Percentiles rank a stretch among this genome's conserved stretches.
Conservation (phyloP, 2,113 vertebrate genomes). For the Cettia cetti region DNA sequence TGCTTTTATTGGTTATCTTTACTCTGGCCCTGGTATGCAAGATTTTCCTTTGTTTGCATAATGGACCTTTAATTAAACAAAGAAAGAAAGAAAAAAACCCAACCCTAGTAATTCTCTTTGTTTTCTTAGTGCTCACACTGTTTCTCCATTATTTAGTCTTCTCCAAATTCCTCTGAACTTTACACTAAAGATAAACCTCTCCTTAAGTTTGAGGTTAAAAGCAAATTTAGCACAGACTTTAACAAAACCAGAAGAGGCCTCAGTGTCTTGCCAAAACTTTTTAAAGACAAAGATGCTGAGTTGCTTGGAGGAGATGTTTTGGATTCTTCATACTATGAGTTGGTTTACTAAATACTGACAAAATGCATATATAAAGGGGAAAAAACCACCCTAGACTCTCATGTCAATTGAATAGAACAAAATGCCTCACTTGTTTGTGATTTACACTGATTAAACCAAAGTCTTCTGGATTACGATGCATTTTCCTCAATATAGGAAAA, state of each 20-base stretch:
- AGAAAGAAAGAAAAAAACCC: not conserved
- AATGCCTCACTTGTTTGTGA: not conserved
- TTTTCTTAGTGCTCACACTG: not conserved
- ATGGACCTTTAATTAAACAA: not conserved
- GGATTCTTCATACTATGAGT: not conserved
- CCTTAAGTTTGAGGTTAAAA: not conserved
- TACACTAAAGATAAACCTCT: not conserved
- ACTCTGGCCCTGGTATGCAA: not conserved
- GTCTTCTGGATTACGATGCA: not conserved
- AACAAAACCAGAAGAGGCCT: not conserved
- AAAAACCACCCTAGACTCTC: accelerated
- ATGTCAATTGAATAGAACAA: not conserved
- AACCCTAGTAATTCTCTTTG: not conserved
- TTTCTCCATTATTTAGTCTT: not conserved
- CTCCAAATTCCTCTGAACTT: not conserved
- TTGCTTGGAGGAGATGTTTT: not conserved
- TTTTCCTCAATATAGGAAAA: not conserved
- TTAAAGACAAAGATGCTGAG: not conserved
- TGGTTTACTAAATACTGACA: not conserved
- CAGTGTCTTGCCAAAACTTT: not conserved
- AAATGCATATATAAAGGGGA: not conserved
- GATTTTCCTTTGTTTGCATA: not conserved
- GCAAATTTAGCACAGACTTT: not conserved
- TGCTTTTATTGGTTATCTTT: not conserved
- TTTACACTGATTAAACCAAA: not conserved